Base-by-base conservation (phyloP, 2,113 vertebrate genomes). In the Gyps fulvus region DNA sequence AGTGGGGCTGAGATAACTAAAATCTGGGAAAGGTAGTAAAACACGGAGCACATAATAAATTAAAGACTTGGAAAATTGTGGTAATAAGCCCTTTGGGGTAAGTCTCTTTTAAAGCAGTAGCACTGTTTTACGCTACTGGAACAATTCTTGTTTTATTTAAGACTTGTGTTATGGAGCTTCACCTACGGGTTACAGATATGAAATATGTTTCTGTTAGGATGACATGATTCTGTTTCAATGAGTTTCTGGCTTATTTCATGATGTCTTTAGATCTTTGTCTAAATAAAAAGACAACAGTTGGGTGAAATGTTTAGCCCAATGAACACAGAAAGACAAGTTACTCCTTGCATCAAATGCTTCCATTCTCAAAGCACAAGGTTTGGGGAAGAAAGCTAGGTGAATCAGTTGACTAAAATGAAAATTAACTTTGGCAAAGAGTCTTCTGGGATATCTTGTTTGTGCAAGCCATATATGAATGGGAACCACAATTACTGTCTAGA, bases 21-120 rank as follows among this genome's bases (percentile, higher is more conserved):
- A 80, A 66, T 43, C 81, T 49, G 84, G 74, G 77, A 40, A 83
- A 80, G 77, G 95, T 4, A 90, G 79, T 80, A 93, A 86, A 94
- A 79, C 27, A 90, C 1, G 2, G 20, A 90, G 94, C 88, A 90
- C 50, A 1, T 67, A 85, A 73, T 95, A 95, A 95, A 92, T 95
- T 78, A 97, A 90, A 97, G 74, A 74, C 70, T 21, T 94, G 93
- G 83, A 93, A 94, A 96, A 93, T 10, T 43, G 73, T 72, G 80
- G 91, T 93, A 92, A 94, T 96, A 95, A 96, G 85, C 59, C 80
- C 73, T 77, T 89, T 45, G 89, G 95, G 95, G 84, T 49, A 77
- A 94, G 63, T 16, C 27, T 42, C 62, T 38, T 66, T 83, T 63
- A 95, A 95, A 94, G 93, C 70, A 86, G 85, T 86, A 87, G 94